Evolutionary conservation across 92 coral and sea anemone genomes (phyloP), one percentile per base, ranked within the genome.

Genomic region (Epizoanthus stellaris): DNA sequence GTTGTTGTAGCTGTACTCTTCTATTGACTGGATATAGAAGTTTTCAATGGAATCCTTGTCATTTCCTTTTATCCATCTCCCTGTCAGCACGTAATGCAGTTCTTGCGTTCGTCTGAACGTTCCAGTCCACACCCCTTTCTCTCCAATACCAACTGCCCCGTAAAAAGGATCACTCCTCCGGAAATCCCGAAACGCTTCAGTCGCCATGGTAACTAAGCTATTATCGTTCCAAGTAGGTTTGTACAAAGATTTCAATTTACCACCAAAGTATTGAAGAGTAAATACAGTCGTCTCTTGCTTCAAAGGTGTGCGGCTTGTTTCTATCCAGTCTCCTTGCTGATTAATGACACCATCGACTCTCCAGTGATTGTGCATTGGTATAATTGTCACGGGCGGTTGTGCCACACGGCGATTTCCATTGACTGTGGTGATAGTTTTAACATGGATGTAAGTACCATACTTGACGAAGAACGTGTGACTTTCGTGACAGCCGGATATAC

Each of bases 401-500:
- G 34, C 23, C 7, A 23, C 71, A 34, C 71, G 71, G 9, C 38
- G 69, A 36, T 67, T 25, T 23, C 3, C 7, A 5, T 38, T 23
- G 64, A 6, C 64, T 23, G 25, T 23, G 25, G 25, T 23, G 25
- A 23, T 23, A 21, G 16, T 14, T 21, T 2, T 66, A 4, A 67
- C 71, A 34, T 67, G 71, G 40, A 67, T 34, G 42, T 67, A 67
- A 6, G 38, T 34, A 10, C 71, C 71, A 20, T 67, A 67, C 40
- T 34, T 23, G 38, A 67, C n/a, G 34, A 67, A 67, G 71, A 67
- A 67, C 71, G 23, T 67, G 43, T 67, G 71, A 67, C 71, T 67
- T 21, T 67, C 71, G 71, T 67, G 71, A 34, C 71, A 67, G 6
- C 71, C 71, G 23, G 71, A 25, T 67, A 67, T 67, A 34, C 71